These are phyloP conservation scores for Tychaedon coryphoeus DNA, from an alignment of 2,113 vertebrate genomes.

Conservation along the genomic window DNA sequence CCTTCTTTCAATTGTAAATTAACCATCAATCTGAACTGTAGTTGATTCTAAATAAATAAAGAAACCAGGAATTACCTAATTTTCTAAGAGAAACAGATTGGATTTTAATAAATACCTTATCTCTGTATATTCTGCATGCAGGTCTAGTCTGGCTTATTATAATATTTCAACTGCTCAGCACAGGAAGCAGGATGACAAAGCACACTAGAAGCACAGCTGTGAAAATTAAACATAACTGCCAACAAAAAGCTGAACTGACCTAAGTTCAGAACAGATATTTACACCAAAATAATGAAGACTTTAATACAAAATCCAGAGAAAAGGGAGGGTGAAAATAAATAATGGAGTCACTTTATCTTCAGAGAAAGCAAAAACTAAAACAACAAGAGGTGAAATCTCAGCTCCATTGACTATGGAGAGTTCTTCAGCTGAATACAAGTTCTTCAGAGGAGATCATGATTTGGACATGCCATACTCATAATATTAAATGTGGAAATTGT, in stretches of 20 bases:
- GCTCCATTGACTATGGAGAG: not conserved
- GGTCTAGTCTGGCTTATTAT: not conserved
- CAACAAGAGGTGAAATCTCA: not conserved
- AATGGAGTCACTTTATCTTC: not conserved
- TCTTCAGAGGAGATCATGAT: not conserved
- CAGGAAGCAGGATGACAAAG: not conserved
- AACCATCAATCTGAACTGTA: not conserved
- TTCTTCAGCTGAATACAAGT: not conserved
- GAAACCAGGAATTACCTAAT: not conserved
- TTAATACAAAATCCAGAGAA: not conserved
- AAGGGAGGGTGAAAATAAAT: not conserved
- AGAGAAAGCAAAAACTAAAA: not conserved
- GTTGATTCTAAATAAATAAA: not conserved
- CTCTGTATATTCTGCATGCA: not conserved
- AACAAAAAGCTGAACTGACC: not conserved
- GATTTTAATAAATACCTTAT: not conserved
- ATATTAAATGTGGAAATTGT: not conserved
- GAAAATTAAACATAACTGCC: not conserved
- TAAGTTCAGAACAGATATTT: not conserved
- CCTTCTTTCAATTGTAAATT: not conserved
- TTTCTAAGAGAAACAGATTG: not conserved
- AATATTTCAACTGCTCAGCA: not conserved
- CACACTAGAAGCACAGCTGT: not conserved
- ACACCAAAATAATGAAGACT: not conserved
- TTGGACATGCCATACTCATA: not conserved